A percentile compares a stretch with the other conserved stretches of the same genome.
Evolutionary conservation across 1,140 invertebrate species (phyloP).

Genomic region (Platorchestia sp.): DNA sequence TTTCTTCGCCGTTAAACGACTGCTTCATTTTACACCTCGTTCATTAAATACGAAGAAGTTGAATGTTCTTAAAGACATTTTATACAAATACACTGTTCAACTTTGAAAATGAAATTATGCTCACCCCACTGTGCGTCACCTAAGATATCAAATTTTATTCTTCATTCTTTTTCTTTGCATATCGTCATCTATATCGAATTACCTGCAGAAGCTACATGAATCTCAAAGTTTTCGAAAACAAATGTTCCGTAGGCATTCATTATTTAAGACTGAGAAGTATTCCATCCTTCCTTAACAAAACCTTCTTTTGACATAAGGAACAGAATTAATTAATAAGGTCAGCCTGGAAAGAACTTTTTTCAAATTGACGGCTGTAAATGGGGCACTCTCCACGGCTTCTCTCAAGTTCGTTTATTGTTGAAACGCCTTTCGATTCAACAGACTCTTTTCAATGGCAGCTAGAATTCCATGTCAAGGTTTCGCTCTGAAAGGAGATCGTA

Average conservation of each 20-base stretch:
- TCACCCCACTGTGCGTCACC: background rate
- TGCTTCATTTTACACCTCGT: no score
- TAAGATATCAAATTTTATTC: background rate
- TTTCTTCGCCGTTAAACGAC: background rate
- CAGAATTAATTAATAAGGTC: background rate
- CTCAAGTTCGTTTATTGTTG: background rate
- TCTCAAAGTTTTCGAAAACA: background rate
- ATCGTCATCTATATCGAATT: background rate
- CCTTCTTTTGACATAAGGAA: background rate
- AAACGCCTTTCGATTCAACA: background rate
- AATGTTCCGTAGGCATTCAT: background rate
- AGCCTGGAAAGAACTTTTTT: background rate
- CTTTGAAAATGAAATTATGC: background rate
- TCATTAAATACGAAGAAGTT: background rate
- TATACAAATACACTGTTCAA: background rate
- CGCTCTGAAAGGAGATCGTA: background rate
- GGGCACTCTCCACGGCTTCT: background rate
- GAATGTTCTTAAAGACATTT: background rate
- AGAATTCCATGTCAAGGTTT: slow-evolving; percentile 8
- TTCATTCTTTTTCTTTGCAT: background rate
- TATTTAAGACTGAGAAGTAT: background rate
- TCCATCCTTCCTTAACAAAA: background rate
- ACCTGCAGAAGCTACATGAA: background rate
- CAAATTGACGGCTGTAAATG: background rate
- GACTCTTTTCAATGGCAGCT: background rate